Evolutionary conservation across 2,113 vertebrate species (phyloP).

Genomic region (Lagopus leucura): DNA sequence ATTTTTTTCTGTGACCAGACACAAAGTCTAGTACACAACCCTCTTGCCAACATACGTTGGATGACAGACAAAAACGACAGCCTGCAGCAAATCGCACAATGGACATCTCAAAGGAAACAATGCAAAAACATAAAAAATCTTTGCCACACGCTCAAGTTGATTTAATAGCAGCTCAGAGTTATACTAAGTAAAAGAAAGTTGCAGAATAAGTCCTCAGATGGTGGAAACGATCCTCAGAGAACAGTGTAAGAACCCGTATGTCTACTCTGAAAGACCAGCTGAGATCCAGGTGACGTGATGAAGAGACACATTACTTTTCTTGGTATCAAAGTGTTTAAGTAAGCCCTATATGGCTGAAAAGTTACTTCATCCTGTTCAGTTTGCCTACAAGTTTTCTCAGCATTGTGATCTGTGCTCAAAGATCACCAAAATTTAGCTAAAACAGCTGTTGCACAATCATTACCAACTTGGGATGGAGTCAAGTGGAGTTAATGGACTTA

Average conservation of each 20-base stretch:
- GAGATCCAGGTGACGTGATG: background rate
- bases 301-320: background rate
- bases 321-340: background rate
- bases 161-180: slow-evolving; percentile 39
- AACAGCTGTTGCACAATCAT: background rate
- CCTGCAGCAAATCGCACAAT: slow-evolving; percentile 75
- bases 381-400: background rate
- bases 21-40: slow-evolving; percentile 72
- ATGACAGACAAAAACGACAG: slow-evolving; percentile 81
- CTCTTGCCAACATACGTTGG: slow-evolving; percentile 78
- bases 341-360: background rate
- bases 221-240: background rate
- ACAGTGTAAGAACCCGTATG: accelerated
- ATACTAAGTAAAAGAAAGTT: slow-evolving; percentile 46
- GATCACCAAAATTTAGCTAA: background rate
- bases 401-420: background rate
- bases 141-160: slow-evolving; percentile 47
- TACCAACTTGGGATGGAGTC: background rate
- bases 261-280: background rate
- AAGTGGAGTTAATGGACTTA: background rate
- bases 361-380: background rate
- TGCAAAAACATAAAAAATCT: slow-evolving; percentile 69
- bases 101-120: slow-evolving; percentile 62
- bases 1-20: slow-evolving; percentile 63
- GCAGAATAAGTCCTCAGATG: background rate